phyloP scores from a whole-genome alignment of 2,797 vertebrate genomes.

The Eulemur coronatus region DNA sequence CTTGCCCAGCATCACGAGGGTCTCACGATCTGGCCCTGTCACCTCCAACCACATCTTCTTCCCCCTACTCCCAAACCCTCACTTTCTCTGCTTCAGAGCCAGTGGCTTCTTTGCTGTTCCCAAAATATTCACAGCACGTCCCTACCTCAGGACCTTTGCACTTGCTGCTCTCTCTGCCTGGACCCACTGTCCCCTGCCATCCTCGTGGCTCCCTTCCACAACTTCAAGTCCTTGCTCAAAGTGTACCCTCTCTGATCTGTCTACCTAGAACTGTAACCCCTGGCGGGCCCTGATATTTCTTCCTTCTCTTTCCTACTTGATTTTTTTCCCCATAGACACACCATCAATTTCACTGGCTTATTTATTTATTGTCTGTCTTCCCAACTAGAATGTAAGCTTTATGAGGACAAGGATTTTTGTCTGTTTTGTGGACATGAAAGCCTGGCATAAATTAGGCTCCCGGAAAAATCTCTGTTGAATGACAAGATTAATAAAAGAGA shows the following conservation, averaged over 20 bases:
- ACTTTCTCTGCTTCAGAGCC: background rate
- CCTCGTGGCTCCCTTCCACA: background rate
- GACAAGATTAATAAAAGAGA: background rate
- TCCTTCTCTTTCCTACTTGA: background rate
- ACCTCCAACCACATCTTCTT: background rate
- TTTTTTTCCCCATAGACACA: background rate
- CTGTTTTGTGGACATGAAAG: background rate
- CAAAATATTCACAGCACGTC: background rate
- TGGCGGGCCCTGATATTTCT: background rate
- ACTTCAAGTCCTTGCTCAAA: background rate
- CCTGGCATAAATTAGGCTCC: background rate
- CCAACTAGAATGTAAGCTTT: background rate
- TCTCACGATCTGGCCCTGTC: background rate
- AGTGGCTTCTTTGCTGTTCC: background rate
- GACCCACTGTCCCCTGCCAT: background rate
- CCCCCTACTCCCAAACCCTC: too few relatives aligned
- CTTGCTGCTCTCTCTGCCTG: background rate
- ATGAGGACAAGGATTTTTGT: background rate
- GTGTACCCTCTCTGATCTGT: background rate
- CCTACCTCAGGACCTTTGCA: background rate
- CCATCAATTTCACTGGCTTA: background rate
- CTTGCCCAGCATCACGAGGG: background rate
- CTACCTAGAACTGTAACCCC: background rate
- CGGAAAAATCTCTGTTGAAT: background rate
- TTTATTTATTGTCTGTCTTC: background rate